Conservation (phyloP, 2,888 invertebrate species). For the Hedya salicella region DNA sequence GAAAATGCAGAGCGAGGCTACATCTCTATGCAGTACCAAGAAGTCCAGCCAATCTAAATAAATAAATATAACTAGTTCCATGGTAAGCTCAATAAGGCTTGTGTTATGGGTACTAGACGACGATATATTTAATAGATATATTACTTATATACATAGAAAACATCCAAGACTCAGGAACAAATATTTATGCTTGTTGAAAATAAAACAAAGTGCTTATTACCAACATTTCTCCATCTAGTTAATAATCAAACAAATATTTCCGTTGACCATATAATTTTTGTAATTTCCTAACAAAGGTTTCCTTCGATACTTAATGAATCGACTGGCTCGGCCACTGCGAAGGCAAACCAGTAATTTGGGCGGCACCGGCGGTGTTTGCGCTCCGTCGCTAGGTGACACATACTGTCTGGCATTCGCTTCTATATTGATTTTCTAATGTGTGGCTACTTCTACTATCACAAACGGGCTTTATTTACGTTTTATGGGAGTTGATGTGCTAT, state of each 20-base stretch:
- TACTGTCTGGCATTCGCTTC: slow-evolving; percentile 62
- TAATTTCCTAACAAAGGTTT: slow-evolving; percentile 22
- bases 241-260: slow-evolving; percentile 1
- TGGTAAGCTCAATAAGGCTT: no score
- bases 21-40: no score
- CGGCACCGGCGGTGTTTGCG: slow-evolving; percentile 61
- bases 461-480: slow-evolving; percentile 32
- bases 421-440: slow-evolving; percentile 64
- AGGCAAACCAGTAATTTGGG: slow-evolving; percentile 54
- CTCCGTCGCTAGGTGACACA: slow-evolving; percentile 69
- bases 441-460: slow-evolving; percentile 37
- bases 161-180: no score
- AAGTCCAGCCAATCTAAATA: no score
- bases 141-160: no score
- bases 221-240: not conserved
- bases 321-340: slow-evolving; percentile 1
- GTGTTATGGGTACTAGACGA: no score
- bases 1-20: no score
- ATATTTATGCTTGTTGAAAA: no score
- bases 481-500: no score
- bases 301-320: slow-evolving; percentile 36
- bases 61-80: no score
- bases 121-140: no score
- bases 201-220: not conserved
- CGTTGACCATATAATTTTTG: not conserved